These are phyloP conservation scores for Danio kyathit DNA, from an alignment of 2,797 vertebrate species.

Conservation along the genomic window DNA sequence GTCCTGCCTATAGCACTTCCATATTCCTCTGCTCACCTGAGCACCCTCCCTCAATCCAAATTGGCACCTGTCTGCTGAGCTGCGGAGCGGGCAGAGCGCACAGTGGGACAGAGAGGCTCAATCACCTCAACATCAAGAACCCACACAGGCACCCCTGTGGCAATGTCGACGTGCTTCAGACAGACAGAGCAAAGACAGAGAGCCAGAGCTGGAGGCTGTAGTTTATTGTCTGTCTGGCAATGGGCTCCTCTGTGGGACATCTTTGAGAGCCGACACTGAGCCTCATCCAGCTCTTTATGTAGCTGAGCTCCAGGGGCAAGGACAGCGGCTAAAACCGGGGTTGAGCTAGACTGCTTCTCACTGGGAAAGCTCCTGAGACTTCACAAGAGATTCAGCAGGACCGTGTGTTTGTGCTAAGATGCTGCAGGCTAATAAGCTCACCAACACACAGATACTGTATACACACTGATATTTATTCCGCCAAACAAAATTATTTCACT, in stretches of 20 bases:
- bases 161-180: conserved; percentile 45
- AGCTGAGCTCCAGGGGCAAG: conserved; percentile 27
- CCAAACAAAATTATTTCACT: too few relatives aligned
- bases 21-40: conserved; percentile 36
- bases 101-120: conserved; percentile 33
- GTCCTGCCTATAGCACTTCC: conserved; percentile 22
- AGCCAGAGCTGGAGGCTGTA: conserved; percentile 41
- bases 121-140: conserved; percentile 40
- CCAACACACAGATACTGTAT: not conserved
- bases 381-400: conserved; percentile 2
- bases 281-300: conserved; percentile 38
- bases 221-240: conserved; percentile 48
- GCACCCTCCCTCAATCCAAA: conserved; percentile 35
- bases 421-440: conserved; percentile 16
- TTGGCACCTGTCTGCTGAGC: conserved; percentile 31
- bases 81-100: not conserved
- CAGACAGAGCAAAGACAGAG: conserved; percentile 25
- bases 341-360: conserved; percentile 11
- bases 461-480: not conserved
- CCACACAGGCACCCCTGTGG: conserved; percentile 39
- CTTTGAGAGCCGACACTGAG: conserved; percentile 36
- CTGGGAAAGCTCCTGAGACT: conserved; percentile 19
- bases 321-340: conserved; percentile 13
- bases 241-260: conserved; percentile 40
- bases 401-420: conserved; percentile 3